Percentiles rank a stretch among this genome's conserved stretches.
Conservation (phyloP, 92 coral and sea anemone genomes). For the Meandrina meandrites region DNA sequence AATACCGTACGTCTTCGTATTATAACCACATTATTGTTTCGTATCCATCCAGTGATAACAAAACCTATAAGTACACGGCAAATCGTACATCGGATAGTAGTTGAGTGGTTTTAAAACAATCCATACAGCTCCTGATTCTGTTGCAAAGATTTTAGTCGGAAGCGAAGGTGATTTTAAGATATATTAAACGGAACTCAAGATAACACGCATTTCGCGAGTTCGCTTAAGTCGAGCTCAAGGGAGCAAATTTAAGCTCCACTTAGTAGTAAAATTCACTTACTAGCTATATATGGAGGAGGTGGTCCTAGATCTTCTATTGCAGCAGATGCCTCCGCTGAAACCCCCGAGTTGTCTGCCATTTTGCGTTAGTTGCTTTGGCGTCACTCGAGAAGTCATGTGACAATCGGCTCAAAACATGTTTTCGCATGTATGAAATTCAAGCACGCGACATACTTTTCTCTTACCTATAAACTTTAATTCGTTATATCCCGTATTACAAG, state of each 20-base stretch:
- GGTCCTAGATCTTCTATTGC: constrained; percentile 60
- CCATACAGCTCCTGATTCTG: neutral
- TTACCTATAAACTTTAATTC: too few species aligned
- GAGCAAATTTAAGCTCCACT: neutral
- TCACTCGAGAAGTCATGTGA: constrained; percentile 33
- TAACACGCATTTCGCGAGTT: neutral
- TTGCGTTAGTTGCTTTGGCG: constrained; percentile 34
- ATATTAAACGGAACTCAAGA: neutral
- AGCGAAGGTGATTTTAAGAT: neutral
- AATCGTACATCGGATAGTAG: neutral
- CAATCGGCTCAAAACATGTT: neutral
- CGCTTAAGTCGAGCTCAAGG: neutral
- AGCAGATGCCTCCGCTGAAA: constrained; percentile 36
- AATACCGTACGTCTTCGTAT: too few species aligned
- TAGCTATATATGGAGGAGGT: constrained; percentile 75
- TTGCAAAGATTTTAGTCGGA: neutral
- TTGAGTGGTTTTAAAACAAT: neutral
- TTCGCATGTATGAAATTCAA: too few species aligned
- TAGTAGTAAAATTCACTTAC: constrained; percentile 42
- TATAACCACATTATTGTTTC: too few species aligned
- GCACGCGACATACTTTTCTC: too few species aligned
- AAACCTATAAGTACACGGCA: neutral
- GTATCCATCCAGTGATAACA: neutral
- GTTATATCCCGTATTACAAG: neutral
- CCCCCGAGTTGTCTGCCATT: constrained; percentile 75